phyloP scores from a whole-genome alignment of 1,140 invertebrate species.

The Listronotus bonariensis region DNA sequence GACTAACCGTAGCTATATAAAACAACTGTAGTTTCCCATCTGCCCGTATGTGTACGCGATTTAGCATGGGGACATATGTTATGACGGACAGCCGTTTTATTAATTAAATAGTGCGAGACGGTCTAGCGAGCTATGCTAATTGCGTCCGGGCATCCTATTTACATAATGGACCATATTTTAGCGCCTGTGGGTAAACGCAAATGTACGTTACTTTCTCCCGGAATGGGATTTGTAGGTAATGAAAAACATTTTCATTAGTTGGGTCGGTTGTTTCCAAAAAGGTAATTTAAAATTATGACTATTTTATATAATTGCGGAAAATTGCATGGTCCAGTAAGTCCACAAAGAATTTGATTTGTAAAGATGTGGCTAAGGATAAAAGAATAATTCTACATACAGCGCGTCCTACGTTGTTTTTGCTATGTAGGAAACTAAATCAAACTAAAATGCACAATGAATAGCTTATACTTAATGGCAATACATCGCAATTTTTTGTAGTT shows the following conservation, averaged over 20 bases:
- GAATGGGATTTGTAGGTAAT: conserved; percentile 31
- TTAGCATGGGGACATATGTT: conserved; percentile 32
- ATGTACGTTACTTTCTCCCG: conserved; percentile 28
- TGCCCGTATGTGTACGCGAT: too few relatives aligned
- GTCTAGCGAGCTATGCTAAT: conserved; percentile 39
- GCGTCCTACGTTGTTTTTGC: too few relatives aligned
- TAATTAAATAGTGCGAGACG: conserved; percentile 37
- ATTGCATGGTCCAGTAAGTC: too few relatives aligned
- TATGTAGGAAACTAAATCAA: too few relatives aligned
- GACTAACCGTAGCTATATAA: too few relatives aligned
- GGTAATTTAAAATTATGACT: conserved; percentile 19
- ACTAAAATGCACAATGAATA: too few relatives aligned
- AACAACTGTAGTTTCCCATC: too few relatives aligned
- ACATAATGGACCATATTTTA: conserved; percentile 44
- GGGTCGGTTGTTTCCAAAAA: conserved; percentile 26
- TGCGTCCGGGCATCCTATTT: conserved; percentile 36
- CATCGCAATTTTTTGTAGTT: too few relatives aligned
- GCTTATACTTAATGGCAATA: too few relatives aligned
- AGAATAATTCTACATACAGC: too few relatives aligned
- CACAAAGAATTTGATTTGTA: too few relatives aligned
- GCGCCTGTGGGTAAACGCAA: conserved; percentile 31
- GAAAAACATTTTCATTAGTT: conserved; percentile 36
- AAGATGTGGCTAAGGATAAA: too few relatives aligned
- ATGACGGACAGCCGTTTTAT: conserved; percentile 19
- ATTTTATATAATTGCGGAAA: conserved; percentile 4